Percentiles rank a stretch among this genome's conserved stretches.
Conservation (phyloP, 2,888 invertebrate species). For the Melolontha melolontha region DNA sequence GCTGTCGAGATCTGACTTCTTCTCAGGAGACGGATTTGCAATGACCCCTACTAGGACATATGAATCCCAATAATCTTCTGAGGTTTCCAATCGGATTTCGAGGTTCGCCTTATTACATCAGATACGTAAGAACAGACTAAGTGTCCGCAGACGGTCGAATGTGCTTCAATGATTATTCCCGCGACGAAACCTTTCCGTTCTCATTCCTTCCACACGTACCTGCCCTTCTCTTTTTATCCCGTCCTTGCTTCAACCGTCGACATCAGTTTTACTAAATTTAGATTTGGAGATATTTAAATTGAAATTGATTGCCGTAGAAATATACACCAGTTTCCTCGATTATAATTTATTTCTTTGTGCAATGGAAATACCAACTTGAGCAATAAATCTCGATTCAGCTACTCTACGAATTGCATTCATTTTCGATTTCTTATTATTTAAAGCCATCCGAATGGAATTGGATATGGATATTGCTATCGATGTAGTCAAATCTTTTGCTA, state of each 20-base stretch:
- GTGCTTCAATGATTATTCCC: slow-evolving; percentile 40
- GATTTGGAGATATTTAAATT: slow-evolving; percentile 42
- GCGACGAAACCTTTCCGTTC: slow-evolving; percentile 22
- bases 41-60: slow-evolving; percentile 54
- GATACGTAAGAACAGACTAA: slow-evolving; percentile 53
- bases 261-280: slow-evolving; percentile 31
- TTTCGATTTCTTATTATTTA: slow-evolving; percentile 34
- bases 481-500: slow-evolving; percentile 10
- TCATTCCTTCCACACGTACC: neutral
- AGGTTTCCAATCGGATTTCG: slow-evolving; percentile 61
- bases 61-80: slow-evolving; percentile 62
- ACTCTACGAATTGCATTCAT: slow-evolving; percentile 22
- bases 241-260: neutral
- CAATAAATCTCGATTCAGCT: slow-evolving; percentile 34
- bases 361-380: slow-evolving; percentile 28
- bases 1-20: slow-evolving; percentile 39
- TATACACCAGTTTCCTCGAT: slow-evolving; percentile 22
- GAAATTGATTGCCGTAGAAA: slow-evolving; percentile 42
- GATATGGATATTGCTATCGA: slow-evolving; percentile 19
- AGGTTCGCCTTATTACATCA: slow-evolving; percentile 59
- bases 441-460: slow-evolving; percentile 18
- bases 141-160: slow-evolving; percentile 47
- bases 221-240: neutral
- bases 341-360: slow-evolving; percentile 39
- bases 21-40: slow-evolving; percentile 57